These are phyloP conservation scores for Zoanthus sansibaricus DNA, from an alignment of 92 coral and sea anemone genomes.

Conservation along the genomic window DNA sequence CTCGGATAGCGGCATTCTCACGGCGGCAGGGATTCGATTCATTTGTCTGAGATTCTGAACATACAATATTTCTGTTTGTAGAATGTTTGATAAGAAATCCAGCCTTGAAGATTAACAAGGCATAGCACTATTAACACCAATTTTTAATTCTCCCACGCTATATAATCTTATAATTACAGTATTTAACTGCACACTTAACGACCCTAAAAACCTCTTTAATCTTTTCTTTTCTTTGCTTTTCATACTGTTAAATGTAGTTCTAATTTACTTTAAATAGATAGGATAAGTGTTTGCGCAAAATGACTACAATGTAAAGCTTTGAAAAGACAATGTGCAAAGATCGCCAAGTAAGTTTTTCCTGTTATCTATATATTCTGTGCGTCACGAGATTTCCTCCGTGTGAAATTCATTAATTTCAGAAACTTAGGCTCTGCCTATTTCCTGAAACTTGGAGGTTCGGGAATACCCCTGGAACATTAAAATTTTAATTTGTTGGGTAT, in stretches of 20 bases:
- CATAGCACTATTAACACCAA: background rate
- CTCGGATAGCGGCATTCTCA: slow-evolving; percentile 35
- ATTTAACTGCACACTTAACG: slow-evolving; percentile 17
- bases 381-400: slow-evolving; percentile 21
- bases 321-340: slow-evolving; percentile 32
- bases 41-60: background rate
- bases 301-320: background rate
- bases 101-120: background rate
- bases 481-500: background rate
- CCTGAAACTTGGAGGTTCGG: slow-evolving; percentile 31
- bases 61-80: slow-evolving; percentile 39
- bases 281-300: background rate
- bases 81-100: slow-evolving; percentile 9
- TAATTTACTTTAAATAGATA: slow-evolving; percentile 14
- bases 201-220: slow-evolving; percentile 38
- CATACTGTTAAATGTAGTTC: background rate
- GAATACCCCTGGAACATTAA: slow-evolving; percentile 32
- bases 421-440: slow-evolving; percentile 1
- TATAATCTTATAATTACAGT: slow-evolving; percentile 38
- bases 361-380: slow-evolving; percentile 6
- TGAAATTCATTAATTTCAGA: background rate
- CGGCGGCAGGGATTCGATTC: slow-evolving; percentile 30
- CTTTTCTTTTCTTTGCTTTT: slow-evolving; percentile 6
- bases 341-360: slow-evolving; percentile 21
- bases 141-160: slow-evolving; percentile 43